phyloP scores from a whole-genome alignment of 2,888 invertebrate species.

The Bugula neritina region DNA sequence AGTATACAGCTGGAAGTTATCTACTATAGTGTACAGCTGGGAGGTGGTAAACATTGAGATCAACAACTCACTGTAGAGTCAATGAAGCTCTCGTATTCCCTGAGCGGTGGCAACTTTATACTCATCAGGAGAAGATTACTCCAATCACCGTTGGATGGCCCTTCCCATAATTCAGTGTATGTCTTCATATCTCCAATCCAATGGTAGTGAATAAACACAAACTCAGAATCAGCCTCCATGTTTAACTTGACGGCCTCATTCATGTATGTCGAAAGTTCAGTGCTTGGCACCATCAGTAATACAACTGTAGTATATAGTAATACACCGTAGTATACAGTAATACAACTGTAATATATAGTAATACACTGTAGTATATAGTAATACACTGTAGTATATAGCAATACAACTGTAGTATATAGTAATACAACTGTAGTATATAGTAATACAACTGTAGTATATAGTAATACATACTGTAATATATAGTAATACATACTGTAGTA shows the following conservation, averaged over 20 bases:
- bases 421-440: neutral
- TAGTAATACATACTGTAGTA: neutral
- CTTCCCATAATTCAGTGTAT: neutral
- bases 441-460: neutral
- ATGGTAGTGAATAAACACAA: slow-evolving; percentile 4
- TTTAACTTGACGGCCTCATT: neutral
- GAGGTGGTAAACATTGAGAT: no score
- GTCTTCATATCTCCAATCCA: neutral
- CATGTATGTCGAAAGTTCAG: slow-evolving; percentile 3
- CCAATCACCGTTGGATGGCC: neutral
- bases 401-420: neutral
- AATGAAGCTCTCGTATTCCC: neutral
- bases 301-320: neutral
- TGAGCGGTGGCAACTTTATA: slow-evolving; percentile 2
- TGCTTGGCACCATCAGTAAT: slow-evolving; percentile 9
- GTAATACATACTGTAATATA: neutral
- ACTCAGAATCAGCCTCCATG: neutral
- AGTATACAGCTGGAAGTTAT: no score
- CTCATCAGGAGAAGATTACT: slow-evolving; percentile 5
- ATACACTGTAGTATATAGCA: neutral
- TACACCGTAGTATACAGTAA: neutral
- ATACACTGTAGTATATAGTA: neutral
- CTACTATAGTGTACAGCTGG: no score
- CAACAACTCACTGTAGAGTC: neutral
- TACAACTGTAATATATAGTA: neutral